A percentile compares a stretch with the other conserved stretches of the same genome.
These are phyloP conservation scores for Toxonevra muliebris DNA, from an alignment of 2,888 invertebrate species.

Conservation along the genomic window DNA sequence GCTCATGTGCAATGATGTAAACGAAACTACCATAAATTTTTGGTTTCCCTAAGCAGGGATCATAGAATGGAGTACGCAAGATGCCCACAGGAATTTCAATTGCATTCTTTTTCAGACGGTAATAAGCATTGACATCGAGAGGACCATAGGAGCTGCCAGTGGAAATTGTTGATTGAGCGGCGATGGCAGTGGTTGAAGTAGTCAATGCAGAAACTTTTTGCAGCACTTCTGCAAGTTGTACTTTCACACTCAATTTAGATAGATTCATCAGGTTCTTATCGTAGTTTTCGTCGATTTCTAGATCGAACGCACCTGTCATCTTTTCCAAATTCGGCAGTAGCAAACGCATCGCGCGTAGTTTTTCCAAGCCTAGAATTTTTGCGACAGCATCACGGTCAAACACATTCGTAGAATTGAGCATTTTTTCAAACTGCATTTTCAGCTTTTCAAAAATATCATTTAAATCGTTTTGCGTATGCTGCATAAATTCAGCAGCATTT, in stretches of 20 bases:
- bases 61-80: slow-evolving; percentile 48
- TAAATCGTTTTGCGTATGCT: slow-evolving; percentile 36
- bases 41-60: slow-evolving; percentile 37
- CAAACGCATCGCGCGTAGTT: slow-evolving; percentile 51
- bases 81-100: slow-evolving; percentile 58
- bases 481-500: slow-evolving; percentile 32
- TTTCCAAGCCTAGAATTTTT: slow-evolving; percentile 47
- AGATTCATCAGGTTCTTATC: slow-evolving; percentile 49
- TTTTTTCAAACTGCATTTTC: slow-evolving; percentile 52
- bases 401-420: slow-evolving; percentile 48
- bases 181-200: not conserved
- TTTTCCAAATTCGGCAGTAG: slow-evolving; percentile 42
- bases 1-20: slow-evolving; percentile 57
- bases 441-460: slow-evolving; percentile 45
- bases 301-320: not conserved
- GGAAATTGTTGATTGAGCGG: not conserved
- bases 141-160: slow-evolving; percentile 42
- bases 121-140: slow-evolving; percentile 58
- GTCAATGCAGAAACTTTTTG: not conserved
- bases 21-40: slow-evolving; percentile 51
- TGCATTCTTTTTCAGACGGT: slow-evolving; percentile 53
- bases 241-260: slow-evolving; percentile 26
- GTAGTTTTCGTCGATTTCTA: slow-evolving; percentile 37
- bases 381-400: slow-evolving; percentile 47
- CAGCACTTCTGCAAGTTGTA: slow-evolving; percentile 31